A percentile compares a stretch with the other conserved stretches of the same genome.
Conservation (phyloP, 2,888 invertebrate genomes). For the Eupsilia transversa region DNA sequence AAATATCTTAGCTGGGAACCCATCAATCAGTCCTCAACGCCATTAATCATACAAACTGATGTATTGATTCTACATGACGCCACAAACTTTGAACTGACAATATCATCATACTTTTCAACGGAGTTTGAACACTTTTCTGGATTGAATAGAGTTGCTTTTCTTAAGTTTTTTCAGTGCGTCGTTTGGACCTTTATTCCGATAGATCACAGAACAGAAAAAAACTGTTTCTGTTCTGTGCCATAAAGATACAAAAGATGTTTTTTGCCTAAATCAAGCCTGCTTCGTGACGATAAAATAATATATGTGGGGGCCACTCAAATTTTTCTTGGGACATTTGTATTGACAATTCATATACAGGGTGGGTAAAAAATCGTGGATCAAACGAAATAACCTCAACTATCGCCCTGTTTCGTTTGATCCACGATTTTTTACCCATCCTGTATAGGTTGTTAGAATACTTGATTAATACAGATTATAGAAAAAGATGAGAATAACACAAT, state of each 20-base stretch:
- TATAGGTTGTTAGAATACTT: background rate
- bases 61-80: conserved; percentile 74
- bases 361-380: no score
- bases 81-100: conserved; percentile 61
- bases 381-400: no score
- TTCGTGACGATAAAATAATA: background rate
- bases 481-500: no score
- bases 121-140: conserved; percentile 10
- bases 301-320: background rate
- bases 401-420: no score
- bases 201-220: no score
- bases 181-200: background rate
- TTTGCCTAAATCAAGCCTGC: background rate
- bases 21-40: conserved; percentile 65
- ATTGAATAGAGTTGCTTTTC: background rate
- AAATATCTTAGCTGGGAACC: conserved; percentile 55
- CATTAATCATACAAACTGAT: conserved; percentile 74
- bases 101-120: conserved; percentile 21
- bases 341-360: background rate
- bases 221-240: no score
- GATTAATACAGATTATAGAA: background rate
- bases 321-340: background rate
- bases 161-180: background rate
- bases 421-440: no score
- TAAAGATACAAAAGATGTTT: conserved; percentile 10